A percentile compares a stretch with the other conserved stretches of the same genome.
Evolutionary conservation across 2,888 invertebrate genomes (phyloP).

Genomic region (Ganaspis brasiliensis): DNA sequence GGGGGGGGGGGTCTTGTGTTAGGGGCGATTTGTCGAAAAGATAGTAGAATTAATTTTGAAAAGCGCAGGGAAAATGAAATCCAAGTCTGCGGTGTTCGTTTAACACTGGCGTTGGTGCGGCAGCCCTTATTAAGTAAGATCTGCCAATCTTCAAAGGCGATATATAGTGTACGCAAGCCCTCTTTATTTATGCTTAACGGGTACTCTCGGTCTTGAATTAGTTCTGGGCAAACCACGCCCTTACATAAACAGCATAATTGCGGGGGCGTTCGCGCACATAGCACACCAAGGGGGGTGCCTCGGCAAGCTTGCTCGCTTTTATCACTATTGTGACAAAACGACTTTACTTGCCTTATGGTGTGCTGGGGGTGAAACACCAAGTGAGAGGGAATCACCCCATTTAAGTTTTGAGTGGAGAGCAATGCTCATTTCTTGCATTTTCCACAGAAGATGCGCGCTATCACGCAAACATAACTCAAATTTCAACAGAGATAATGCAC

Average conservation of each 20-base stretch:
- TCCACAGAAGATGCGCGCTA: background rate
- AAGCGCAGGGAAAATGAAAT: constrained; percentile 14
- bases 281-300: constrained; percentile 44
- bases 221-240: constrained; percentile 75
- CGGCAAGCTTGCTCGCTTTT: constrained; percentile 65
- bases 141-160: constrained; percentile 19
- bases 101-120: constrained; percentile 1
- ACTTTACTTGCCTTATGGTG: constrained; percentile 59
- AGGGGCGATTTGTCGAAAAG: constrained; percentile 8
- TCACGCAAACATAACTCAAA: no score
- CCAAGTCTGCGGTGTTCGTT: constrained; percentile 5
- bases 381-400: constrained; percentile 25
- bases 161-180: constrained; percentile 50
- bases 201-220: constrained; percentile 66
- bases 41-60: constrained; percentile 42
- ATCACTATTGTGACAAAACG: constrained; percentile 74
- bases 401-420: constrained; percentile 37
- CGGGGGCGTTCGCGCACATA: constrained; percentile 73
- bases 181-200: constrained; percentile 57
- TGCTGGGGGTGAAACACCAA: constrained; percentile 28
- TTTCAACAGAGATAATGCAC: no score
- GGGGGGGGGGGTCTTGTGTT: background rate
- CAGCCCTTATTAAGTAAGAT: constrained; percentile 35
- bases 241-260: constrained; percentile 79
- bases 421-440: constrained; percentile 13